Percentiles rank a stretch among this genome's conserved stretches.
These are phyloP conservation scores for Gasteruption jaculator DNA, from an alignment of 2,888 invertebrate genomes.

Conservation along the genomic window DNA sequence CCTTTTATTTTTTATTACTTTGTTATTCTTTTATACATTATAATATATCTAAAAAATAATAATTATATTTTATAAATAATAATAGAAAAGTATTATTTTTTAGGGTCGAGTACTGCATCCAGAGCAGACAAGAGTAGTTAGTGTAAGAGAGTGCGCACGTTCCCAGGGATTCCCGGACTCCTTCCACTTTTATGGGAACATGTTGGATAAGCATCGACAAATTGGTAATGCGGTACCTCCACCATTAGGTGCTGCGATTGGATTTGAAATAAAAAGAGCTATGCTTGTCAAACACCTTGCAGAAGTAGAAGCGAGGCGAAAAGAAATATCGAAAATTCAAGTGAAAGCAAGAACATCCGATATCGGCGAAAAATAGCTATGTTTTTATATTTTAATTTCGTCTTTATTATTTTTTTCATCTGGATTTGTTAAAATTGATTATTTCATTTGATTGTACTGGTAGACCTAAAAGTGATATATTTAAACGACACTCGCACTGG, in stretches of 20 bases:
- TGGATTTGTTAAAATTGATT: too few relatives aligned
- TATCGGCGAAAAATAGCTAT: too few relatives aligned
- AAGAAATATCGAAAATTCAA: too few relatives aligned
- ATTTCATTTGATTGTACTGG: too few relatives aligned
- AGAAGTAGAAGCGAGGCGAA: too few relatives aligned
- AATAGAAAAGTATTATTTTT: slow-evolving; percentile 19
- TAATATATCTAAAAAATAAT: slow-evolving; percentile 1
- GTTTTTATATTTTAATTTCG: too few relatives aligned
- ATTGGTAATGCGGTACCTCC: slow-evolving; percentile 88
- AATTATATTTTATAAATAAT: not conserved
- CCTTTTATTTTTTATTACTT: not conserved
- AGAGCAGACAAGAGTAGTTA: slow-evolving; percentile 74
- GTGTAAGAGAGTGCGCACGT: slow-evolving; percentile 80
- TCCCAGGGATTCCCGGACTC: slow-evolving; percentile 81
- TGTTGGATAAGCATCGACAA: slow-evolving; percentile 77
- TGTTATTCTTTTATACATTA: too few relatives aligned
- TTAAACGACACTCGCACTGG: too few relatives aligned
- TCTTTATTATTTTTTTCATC: too few relatives aligned
- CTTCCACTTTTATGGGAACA: slow-evolving; percentile 70
- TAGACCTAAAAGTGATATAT: too few relatives aligned
- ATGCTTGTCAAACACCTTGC: too few relatives aligned
- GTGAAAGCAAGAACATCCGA: too few relatives aligned
- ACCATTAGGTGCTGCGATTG: slow-evolving; percentile 72
- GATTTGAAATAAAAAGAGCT: slow-evolving; percentile 68
- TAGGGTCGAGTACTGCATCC: slow-evolving; percentile 79